Conservation (phyloP, 2,797 vertebrate species). For the Oryzias sinensis region DNA sequence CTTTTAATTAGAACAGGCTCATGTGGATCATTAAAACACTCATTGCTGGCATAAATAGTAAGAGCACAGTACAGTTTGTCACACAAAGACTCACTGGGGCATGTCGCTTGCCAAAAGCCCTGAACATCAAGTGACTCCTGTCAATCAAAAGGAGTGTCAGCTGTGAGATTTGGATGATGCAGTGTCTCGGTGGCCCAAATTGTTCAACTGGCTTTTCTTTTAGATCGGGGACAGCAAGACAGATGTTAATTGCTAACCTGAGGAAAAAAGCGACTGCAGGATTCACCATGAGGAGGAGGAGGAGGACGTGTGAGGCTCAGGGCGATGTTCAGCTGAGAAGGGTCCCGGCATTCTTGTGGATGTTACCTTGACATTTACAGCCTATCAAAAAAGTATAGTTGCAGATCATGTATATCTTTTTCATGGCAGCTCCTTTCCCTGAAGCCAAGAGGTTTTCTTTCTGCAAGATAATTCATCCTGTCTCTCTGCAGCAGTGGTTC, state of each 20-base stretch:
- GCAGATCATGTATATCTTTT: background rate
- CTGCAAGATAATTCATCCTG: background rate
- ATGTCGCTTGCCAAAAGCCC: too few relatives aligned
- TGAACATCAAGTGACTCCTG: too few relatives aligned
- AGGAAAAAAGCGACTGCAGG: background rate
- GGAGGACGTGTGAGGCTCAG: background rate
- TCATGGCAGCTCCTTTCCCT: background rate
- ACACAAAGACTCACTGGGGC: too few relatives aligned
- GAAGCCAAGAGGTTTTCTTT: background rate
- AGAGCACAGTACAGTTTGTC: too few relatives aligned
- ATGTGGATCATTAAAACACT: too few relatives aligned
- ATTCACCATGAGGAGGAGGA: background rate
- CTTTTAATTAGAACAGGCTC: too few relatives aligned
- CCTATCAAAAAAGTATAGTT: background rate
- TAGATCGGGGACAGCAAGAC: background rate
- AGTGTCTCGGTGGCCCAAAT: background rate
- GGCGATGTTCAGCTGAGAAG: background rate
- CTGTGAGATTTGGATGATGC: too few relatives aligned
- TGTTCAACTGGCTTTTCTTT: background rate
- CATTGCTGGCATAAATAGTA: too few relatives aligned
- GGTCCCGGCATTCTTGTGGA: background rate
- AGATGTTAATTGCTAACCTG: background rate
- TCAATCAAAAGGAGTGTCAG: too few relatives aligned
- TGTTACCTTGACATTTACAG: background rate
- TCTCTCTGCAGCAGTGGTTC: background rate